Evolutionary conservation across 1,140 invertebrate species (phyloP), one percentile per base, ranked within the genome.

Genomic region (Diachasmimorpha longicaudata): DNA sequence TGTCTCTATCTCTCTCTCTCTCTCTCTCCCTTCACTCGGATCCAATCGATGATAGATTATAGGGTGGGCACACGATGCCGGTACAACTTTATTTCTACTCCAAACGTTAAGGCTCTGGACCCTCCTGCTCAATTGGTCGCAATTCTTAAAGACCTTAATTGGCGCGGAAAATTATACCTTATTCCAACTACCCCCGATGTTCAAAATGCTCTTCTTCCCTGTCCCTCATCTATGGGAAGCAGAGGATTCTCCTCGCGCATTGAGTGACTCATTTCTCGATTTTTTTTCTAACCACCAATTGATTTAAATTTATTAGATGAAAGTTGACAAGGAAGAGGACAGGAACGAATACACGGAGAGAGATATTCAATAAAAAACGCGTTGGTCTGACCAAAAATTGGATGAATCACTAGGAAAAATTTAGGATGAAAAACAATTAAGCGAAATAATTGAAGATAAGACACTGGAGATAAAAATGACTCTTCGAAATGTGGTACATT

Each of bases 91-190:
- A 72, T 79, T 82, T 82, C 83, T 86, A 86, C 84, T 84, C 66
- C 66, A 70, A 83, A 80, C 68, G 83, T 81, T 83, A 86, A 87
- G 81, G 80, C 81, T 84, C 84, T 86, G 86, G 88, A 86, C 74
- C 74, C 85, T 88, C 83, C 85, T 83, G 87, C 86, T 88, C 87
- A 87, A 89, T 89, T 89, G 88, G 85, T 88, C 83, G 82, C 86
- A 88, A 89, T 89, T 89, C 88, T 89, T 89, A 87, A 89, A 89
- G 88, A 89, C 88, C 88, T 89, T 89, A 89, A 89, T 89, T 89
- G 88, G 87, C 84, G 87, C 86, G 86, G 85, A 87, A 89, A 88
- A 89, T 89, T 89, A 89, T 88, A 89, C 86, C 88, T 88, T 88
- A 88, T 89, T 88, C 79, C 81, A 83, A 84, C 83, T 82, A 84